Evolutionary conservation across 2,113 vertebrate genomes (phyloP), one percentile per base, ranked within the genome.

Genomic region (Phoenicopterus ruber): DNA sequence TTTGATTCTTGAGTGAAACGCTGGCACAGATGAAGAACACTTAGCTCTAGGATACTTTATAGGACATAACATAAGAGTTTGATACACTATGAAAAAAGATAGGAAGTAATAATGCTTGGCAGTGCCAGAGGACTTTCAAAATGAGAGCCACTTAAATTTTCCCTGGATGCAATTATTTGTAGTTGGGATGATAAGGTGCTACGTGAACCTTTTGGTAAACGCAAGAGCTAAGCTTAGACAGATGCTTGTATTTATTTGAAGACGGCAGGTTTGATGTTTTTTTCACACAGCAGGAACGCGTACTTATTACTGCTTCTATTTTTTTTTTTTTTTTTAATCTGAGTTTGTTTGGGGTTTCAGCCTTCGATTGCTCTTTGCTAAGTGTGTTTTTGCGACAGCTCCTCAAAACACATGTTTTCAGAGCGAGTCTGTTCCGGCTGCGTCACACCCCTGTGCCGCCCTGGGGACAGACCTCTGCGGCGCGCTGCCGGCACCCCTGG

Each of bases 61-160:
- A 86, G 69, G 70, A 89, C 38, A 67, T 91, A 96, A 82, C 24
- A 32, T 62, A 57, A 81, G 78, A 82, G 36, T 93, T 95, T 96
- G 82, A 90, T 85, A 42, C 49, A 78, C 58, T 86, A 44, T 34
- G 55, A 73, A 78, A 89, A 94, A 90, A 92, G 63, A 88, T 82
- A 86, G 79, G 49, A 73, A 86, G 61, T 76, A 86, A 88, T 71
- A 94, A 84, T 83, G 9, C 58, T 84, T 49, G 19, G n/a, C 40
- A 84, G 29, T 81, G 82, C 81, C 95, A 93, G 88, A 94, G 86
- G 93, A 95, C 66, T 93, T 96, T 77, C 25, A 88, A 92, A 96
- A 86, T 72, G 71, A 96, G 85, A 95, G 59, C 79, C 69, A 86
- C 74, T 96, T 96, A 81, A 49, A 57, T 91, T 97, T 94, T 85